Evolutionary conservation across 2,797 vertebrate genomes (phyloP).

Genomic region (Perodicticus potto): DNA sequence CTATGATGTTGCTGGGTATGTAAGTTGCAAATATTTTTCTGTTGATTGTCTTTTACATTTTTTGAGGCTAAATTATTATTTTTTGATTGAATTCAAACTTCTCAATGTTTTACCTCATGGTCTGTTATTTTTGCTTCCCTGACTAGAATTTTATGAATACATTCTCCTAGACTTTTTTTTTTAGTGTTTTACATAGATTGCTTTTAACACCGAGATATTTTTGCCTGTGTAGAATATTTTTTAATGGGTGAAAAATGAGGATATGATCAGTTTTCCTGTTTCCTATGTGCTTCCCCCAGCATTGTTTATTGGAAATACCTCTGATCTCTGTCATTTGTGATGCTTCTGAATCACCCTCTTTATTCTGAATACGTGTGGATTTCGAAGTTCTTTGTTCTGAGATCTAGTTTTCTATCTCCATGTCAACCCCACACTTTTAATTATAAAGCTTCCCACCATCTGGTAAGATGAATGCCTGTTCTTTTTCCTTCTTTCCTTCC

Average conservation of each 20-base stretch:
- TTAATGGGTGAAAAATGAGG: background rate
- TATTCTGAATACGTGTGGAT: background rate
- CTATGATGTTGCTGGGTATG: background rate
- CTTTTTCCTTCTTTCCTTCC: background rate
- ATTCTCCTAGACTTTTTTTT: background rate
- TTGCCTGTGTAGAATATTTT: background rate
- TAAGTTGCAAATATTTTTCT: background rate
- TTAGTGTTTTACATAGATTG: background rate
- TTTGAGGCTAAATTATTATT: background rate
- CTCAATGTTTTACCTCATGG: background rate
- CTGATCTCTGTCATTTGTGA: background rate
- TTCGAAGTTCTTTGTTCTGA: too few relatives aligned
- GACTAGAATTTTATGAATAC: background rate
- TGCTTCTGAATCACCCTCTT: background rate
- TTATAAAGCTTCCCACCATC: too few relatives aligned
- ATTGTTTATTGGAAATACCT: too few relatives aligned
- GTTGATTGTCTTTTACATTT: background rate
- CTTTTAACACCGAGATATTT: background rate
- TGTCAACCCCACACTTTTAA: background rate
- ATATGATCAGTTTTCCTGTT: background rate
- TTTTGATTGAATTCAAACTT: background rate
- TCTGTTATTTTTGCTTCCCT: background rate
- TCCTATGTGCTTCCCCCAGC: background rate
- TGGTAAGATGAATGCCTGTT: too few relatives aligned
- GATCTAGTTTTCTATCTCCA: background rate